Conservation (phyloP, 1,140 invertebrate species). For the Aphelenchoides fujianensis region DNA sequence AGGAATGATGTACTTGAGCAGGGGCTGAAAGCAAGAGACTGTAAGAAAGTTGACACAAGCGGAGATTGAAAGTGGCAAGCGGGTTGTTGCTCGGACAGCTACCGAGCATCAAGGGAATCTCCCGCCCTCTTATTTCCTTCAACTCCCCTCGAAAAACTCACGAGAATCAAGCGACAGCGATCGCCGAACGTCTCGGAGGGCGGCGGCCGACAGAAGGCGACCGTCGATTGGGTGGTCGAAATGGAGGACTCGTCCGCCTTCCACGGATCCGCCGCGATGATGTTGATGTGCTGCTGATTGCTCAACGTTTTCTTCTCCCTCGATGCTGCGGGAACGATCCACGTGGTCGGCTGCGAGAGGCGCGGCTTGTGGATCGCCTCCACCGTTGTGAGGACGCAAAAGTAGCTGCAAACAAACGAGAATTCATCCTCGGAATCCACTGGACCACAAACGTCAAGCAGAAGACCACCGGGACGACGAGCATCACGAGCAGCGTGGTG, state of each 20-base stretch:
- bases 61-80: no score
- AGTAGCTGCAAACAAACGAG: constrained; percentile 34
- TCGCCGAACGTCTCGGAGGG: background rate
- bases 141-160: background rate
- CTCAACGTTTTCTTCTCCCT: background rate
- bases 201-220: background rate
- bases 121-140: background rate
- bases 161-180: background rate
- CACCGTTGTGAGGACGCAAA: constrained; percentile 23
- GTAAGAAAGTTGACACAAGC: no score
- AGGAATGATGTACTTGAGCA: constrained; percentile 77
- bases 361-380: constrained; percentile 19
- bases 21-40: constrained; percentile 39
- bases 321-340: constrained; percentile 30
- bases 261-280: background rate
- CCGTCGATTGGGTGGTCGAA: no score
- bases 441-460: constrained; percentile 37
- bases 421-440: background rate
- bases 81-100: no score
- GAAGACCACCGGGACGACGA: constrained; percentile 43
- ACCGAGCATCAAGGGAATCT: background rate
- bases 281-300: background rate
- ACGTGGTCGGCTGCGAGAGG: constrained; percentile 28
- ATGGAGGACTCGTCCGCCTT: no score
- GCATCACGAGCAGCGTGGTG: constrained; percentile 40